phyloP scores from a whole-genome alignment of 2,113 vertebrate species.

The Salvelinus fontinalis region DNA sequence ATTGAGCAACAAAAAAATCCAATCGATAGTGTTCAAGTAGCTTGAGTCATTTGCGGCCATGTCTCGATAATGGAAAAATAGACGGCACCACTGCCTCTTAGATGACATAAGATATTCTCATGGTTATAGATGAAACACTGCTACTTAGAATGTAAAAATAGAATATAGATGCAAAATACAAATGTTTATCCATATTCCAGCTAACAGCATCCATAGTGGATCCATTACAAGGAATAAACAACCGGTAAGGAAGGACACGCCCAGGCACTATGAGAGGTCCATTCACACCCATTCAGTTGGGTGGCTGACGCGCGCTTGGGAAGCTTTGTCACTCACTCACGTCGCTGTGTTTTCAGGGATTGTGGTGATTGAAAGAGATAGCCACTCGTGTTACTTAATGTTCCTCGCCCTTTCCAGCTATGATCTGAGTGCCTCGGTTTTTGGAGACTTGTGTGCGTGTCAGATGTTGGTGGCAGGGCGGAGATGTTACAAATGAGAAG shows the following conservation, averaged over 20 bases:
- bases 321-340: background rate
- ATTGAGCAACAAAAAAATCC: background rate
- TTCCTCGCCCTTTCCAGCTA: background rate
- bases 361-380: background rate
- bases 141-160: background rate
- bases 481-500: conserved; percentile 24
- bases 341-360: background rate
- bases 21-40: background rate
- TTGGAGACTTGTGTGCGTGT: background rate
- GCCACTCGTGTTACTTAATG: background rate
- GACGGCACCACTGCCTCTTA: background rate
- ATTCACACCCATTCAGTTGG: conserved; percentile 27
- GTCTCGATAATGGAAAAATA: background rate
- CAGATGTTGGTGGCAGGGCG: background rate
- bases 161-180: background rate
- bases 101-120: background rate
- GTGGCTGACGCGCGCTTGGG: background rate
- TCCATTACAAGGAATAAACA: conserved; percentile 32
- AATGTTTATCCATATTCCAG: conserved; percentile 22
- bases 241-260: conserved; percentile 60
- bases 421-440: conserved; percentile 13
- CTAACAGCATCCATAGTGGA: conserved; percentile 3
- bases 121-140: background rate
- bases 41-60: background rate
- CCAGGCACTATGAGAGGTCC: conserved; percentile 41